Evolutionary conservation across 2,797 vertebrate genomes (phyloP), one percentile per base, ranked within the genome.

Genomic region (Periparus ater): DNA sequence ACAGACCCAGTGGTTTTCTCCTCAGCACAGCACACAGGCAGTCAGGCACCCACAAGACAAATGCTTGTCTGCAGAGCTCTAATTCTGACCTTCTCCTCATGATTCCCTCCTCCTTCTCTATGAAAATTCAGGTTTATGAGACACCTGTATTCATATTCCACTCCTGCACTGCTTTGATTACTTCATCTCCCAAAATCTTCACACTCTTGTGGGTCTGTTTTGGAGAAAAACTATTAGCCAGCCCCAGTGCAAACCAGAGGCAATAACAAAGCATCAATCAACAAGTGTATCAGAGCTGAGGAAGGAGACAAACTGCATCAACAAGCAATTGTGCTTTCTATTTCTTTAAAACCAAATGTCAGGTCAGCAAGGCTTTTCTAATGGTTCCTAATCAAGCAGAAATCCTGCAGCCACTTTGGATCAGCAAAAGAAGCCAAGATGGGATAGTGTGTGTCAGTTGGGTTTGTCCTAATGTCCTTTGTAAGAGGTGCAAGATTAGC

Each of bases 351-450:
- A 84, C 61, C 40, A 36, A 54, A 29, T 55, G 36, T 62, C 88
- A 91, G 57, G 57, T 60, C 72, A 89, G 48, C 19, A 92, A 70
- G 45, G 67, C 54, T 91, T 73, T 93, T 38, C 50, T 75, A 25
- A 50, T 75, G 61, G 57, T 60, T 88, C 58, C 80, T 83, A 89
- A 90, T 82, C 44, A 91, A 78, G 67, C 80, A 96, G 91, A 94
- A 93, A 93, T 90, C 77, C 83, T 71, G 88, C 44, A 91, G 86
- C 63, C 71, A 66, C 81, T 85, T 67, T 82, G 57, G 77, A 91
- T 85, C 53, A 95, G 45, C 34, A 48, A 50, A 58, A 68, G 42
- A 38, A 58, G 38, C 25, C 20, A 21, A 72, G 47, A 70, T 54
- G 34, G 71, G 30, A 61, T 6, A 61, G 42, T 23, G 16, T 13